Evolutionary conservation across 2,113 vertebrate species (phyloP).

Genomic region (Brienomyrus longianalis): DNA sequence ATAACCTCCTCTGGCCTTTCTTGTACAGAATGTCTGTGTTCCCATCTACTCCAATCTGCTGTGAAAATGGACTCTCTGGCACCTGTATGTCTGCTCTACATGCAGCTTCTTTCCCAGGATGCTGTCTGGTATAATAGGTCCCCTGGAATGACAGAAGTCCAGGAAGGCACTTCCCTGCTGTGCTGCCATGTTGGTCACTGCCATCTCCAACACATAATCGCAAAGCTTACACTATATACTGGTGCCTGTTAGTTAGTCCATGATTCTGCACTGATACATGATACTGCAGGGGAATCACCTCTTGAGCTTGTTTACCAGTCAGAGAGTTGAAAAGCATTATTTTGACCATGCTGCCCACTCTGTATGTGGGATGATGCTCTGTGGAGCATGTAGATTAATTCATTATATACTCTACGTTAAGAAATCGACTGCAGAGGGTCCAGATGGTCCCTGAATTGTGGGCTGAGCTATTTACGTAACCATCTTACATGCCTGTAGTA

Average conservation of each 20-base stretch:
- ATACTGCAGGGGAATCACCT: neutral
- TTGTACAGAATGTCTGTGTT: neutral
- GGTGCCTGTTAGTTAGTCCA: neutral
- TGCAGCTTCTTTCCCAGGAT: neutral
- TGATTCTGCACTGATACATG: neutral
- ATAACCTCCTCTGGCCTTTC: neutral
- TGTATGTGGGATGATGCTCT: neutral
- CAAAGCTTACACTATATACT: neutral
- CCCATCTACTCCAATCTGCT: neutral
- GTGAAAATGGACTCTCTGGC: neutral
- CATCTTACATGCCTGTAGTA: neutral
- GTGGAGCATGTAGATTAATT: neutral
- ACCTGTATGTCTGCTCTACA: neutral
- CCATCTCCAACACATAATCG: neutral
- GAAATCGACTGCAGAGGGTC: neutral
- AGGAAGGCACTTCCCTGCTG: neutral
- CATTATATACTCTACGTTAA: neutral
- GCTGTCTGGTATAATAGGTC: neutral
- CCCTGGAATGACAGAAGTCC: neutral
- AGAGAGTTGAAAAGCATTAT: neutral
- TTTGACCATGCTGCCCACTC: neutral
- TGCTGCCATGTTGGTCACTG: neutral
- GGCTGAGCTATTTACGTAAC: neutral
- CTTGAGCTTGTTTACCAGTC: neutral
- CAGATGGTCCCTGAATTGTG: neutral